Evolutionary conservation across 2,113 vertebrate species (phyloP).

Genomic region (Dryoscopus gambensis): DNA sequence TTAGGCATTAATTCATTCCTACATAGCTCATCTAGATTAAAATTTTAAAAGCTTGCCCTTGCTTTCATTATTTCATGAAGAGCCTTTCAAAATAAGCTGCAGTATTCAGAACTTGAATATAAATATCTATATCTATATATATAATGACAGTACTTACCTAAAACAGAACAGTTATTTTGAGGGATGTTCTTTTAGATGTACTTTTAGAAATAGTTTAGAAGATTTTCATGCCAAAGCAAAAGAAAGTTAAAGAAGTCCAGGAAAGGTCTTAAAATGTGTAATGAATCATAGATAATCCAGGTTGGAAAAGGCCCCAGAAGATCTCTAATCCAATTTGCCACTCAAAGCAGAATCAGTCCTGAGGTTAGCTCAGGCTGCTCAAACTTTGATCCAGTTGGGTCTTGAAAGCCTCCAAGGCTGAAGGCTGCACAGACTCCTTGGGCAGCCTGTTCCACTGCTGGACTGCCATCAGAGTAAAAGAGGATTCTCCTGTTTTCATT

Average conservation of each 20-base stretch:
- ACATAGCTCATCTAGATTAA: neutral
- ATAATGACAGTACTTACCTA: neutral
- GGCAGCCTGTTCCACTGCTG: neutral
- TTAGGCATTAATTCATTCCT: neutral
- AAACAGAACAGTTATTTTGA: constrained; percentile 1
- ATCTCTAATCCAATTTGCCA: neutral
- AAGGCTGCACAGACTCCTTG: neutral
- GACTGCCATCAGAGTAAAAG: neutral
- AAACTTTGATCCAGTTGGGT: neutral
- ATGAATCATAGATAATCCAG: neutral
- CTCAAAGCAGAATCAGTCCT: neutral
- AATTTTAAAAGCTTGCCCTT: neutral
- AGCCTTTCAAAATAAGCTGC: neutral
- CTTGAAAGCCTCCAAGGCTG: neutral
- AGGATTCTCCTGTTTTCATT: neutral
- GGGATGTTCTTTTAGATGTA: neutral
- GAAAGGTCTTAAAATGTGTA: neutral
- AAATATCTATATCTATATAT: neutral
- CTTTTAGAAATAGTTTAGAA: neutral
- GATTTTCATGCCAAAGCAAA: neutral
- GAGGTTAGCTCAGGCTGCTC: neutral
- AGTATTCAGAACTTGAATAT: neutral
- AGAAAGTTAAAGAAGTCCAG: neutral
- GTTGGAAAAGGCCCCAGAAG: neutral
- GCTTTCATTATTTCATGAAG: neutral